These are phyloP conservation scores for Drosophila anomalata DNA, from an alignment of 2,888 invertebrate species.

Conservation along the genomic window DNA sequence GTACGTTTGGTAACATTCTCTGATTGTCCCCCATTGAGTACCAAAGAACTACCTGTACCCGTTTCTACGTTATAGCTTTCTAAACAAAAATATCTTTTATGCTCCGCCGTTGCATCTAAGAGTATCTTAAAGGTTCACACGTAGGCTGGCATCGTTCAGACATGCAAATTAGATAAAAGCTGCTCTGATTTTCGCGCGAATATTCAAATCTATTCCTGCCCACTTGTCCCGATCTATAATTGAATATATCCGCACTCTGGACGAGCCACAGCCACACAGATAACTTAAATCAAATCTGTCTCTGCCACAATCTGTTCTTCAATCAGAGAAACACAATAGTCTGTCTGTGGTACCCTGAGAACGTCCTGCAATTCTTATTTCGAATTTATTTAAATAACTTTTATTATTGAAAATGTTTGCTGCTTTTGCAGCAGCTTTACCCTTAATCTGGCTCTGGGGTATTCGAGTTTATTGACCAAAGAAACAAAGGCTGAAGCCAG, in stretches of 20 bases:
- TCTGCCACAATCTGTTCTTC: constrained; percentile 10
- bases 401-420: constrained; percentile 26
- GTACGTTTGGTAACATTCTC: constrained; percentile 18
- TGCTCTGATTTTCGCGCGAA: constrained; percentile 54
- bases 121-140: constrained; percentile 36
- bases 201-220: constrained; percentile 50
- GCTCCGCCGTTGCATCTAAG: constrained; percentile 10
- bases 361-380: constrained; percentile 36
- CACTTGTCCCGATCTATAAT: constrained; percentile 59
- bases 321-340: constrained; percentile 34
- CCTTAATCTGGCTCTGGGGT: constrained; percentile 28
- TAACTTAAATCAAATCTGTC: constrained; percentile 36
- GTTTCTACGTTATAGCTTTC: neutral
- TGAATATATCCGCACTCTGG: constrained; percentile 65
- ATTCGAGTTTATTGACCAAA: constrained; percentile 45
- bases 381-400: constrained; percentile 35
- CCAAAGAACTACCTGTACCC: constrained; percentile 8
- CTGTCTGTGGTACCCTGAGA: constrained; percentile 9
- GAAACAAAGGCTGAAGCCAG: constrained; percentile 20
- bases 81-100: constrained; percentile 32
- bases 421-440: constrained; percentile 18
- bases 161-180: constrained; percentile 56
- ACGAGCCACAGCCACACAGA: constrained; percentile 15
- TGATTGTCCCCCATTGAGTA: neutral
- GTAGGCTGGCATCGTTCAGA: constrained; percentile 17